Conservation (phyloP, 1,140 invertebrate genomes). For the Aphis craccivora region DNA sequence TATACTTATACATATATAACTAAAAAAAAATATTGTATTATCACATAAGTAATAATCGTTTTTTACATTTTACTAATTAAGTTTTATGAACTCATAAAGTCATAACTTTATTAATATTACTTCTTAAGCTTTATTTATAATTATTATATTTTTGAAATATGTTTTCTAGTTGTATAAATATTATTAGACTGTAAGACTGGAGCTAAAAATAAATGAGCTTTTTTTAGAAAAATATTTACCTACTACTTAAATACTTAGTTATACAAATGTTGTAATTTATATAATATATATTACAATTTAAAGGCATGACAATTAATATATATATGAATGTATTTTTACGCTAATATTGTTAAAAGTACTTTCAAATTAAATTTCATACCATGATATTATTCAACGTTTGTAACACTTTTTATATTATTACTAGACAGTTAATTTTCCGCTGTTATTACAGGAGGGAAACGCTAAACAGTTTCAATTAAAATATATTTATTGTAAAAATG, state of each 20-base stretch:
- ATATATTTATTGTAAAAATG: not conserved
- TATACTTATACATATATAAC: not conserved
- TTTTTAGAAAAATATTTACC: slow-evolving; percentile 1
- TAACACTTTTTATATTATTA: not conserved
- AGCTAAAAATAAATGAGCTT: not conserved
- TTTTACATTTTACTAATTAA: slow-evolving; percentile 19
- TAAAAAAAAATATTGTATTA: not conserved
- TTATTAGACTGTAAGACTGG: slow-evolving; percentile 53
- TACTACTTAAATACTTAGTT: not conserved
- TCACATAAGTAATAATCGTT: not conserved
- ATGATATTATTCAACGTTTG: not conserved
- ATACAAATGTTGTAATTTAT: not conserved
- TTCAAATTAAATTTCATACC: not conserved
- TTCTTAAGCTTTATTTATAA: slow-evolving; percentile 42
- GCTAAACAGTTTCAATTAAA: not conserved
- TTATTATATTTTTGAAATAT: not conserved
- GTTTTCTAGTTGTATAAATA: slow-evolving; percentile 36
- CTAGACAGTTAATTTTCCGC: not conserved
- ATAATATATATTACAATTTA: not conserved
- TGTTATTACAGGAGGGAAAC: not conserved
- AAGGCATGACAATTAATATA: not conserved
- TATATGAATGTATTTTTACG: not conserved
- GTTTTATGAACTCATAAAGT: not conserved
- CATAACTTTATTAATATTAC: not conserved
- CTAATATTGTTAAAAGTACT: not conserved